Base-by-base conservation (phyloP, 1,140 invertebrate species). In the Drosophila takahashii region DNA sequence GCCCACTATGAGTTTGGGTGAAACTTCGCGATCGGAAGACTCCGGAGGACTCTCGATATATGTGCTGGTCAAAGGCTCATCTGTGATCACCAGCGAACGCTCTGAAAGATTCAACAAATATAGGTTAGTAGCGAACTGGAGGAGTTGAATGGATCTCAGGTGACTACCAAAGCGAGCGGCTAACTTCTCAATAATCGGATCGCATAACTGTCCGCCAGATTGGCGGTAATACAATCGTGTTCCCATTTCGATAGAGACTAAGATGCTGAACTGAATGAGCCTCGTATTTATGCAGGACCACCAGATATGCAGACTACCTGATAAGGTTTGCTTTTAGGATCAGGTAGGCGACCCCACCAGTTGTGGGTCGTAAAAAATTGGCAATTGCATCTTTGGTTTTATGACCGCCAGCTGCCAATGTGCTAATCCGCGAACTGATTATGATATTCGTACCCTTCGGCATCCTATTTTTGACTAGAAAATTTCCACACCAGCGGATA, bases 1-100 rank as follows among this genome's bases (percentile, higher is more conserved):
- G 2, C 95, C 96, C 65, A 95, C 95, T 0, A 96, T 94, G 70
- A 95, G 95, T 81, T 96, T 96, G 0, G 96, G 96, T 1, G 95
- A 95, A 2, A 96, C 94, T 92, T 96, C 95, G 39, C 95, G 93
- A 56, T 94, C 94, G 0, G 94, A 94, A n/a, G 94, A 94, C 45
- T 94, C 93, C 22, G 93, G 93, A 48, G 93, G 93, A 74, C 93
- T 93, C 26, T 92, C 87, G 4, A 79, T 53, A 8, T 77, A 90
- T 67, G 53, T 60, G 51, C 22, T 81, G 29, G 47, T 59, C 15
- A 71, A 36, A 6, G 65, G 39, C 18, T 78, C 81, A 65, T 92
- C 83, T 13, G 76, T 73, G 39, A 92, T 86, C 61, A 90, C 79
- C 41, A 92, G 69, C 26, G 90, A 81, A 54, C 89, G 78, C 77